Evolutionary conservation across 2,888 invertebrate species (phyloP).

Genomic region (Rhimphoctona megacephalus): DNA sequence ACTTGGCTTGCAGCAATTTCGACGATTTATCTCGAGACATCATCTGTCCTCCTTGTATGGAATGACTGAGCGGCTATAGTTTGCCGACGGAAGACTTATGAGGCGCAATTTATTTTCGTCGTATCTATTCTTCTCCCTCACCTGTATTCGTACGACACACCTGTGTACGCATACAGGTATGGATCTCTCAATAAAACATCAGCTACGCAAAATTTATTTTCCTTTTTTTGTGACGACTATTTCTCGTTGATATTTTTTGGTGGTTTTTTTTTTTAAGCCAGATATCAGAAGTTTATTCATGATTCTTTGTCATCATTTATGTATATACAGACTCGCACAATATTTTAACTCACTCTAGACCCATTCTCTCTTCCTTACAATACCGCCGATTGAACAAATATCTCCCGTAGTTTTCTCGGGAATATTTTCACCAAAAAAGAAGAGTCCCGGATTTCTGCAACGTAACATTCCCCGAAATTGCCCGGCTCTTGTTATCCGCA

Average conservation of each 20-base stretch:
- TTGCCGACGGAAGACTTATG: constrained; percentile 80
- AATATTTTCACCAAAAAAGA: constrained; percentile 69
- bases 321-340: constrained; percentile 8
- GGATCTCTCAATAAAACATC: constrained; percentile 25
- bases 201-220: constrained; percentile 46
- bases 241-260: neutral
- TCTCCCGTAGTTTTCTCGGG: constrained; percentile 61
- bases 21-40: constrained; percentile 72
- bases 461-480: constrained; percentile 81
- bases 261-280: neutral
- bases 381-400: constrained; percentile 30
- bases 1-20: constrained; percentile 75
- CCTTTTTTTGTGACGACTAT: constrained; percentile 12
- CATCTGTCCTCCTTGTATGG: constrained; percentile 54
- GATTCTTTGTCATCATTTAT: constrained; percentile 24
- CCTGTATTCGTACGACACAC: constrained; percentile 74
- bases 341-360: constrained; percentile 29
- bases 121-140: constrained; percentile 80
- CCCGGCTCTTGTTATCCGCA: constrained; percentile 62
- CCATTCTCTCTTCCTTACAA: constrained; percentile 21
- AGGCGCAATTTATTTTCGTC: constrained; percentile 78
- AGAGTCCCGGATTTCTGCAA: constrained; percentile 75
- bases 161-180: constrained; percentile 48
- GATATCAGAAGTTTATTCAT: neutral
- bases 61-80: constrained; percentile 31